phyloP scores from a whole-genome alignment of 1,140 invertebrate genomes.

The Planococcus citri region DNA sequence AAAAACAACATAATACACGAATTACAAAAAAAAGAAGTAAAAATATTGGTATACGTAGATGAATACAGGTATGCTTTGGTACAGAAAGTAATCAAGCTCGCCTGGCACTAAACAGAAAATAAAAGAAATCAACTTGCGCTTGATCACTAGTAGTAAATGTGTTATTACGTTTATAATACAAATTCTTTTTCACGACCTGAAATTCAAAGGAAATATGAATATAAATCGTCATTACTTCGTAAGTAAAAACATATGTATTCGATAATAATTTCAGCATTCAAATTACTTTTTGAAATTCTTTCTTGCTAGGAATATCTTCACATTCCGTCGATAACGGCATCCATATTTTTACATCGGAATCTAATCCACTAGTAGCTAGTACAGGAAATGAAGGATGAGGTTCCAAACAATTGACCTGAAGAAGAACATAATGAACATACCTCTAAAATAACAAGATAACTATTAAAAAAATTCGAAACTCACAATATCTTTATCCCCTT shows the following conservation, averaged over 20 bases:
- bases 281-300: slow-evolving; percentile 14
- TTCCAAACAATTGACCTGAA: slow-evolving; percentile 80
- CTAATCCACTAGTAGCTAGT: slow-evolving; percentile 80
- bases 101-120: not conserved
- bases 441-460: not conserved
- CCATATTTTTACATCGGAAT: slow-evolving; percentile 90
- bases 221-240: not conserved
- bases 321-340: slow-evolving; percentile 43
- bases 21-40: no score
- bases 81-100: not conserved
- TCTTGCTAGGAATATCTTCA: not conserved
- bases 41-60: no score
- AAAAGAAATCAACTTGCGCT: not conserved
- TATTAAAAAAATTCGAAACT: slow-evolving; percentile 31
- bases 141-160: no score
- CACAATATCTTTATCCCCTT: slow-evolving; percentile 78
- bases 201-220: not conserved
- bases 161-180: not conserved
- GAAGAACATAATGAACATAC: slow-evolving; percentile 18
- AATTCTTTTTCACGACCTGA: not conserved
- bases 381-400: slow-evolving; percentile 76
- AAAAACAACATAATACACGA: no score
- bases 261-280: no score
- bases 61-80: no score
- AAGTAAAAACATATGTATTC: no score